Base-by-base conservation (phyloP, 2,797 vertebrate genomes). In the Falco berigora region DNA sequence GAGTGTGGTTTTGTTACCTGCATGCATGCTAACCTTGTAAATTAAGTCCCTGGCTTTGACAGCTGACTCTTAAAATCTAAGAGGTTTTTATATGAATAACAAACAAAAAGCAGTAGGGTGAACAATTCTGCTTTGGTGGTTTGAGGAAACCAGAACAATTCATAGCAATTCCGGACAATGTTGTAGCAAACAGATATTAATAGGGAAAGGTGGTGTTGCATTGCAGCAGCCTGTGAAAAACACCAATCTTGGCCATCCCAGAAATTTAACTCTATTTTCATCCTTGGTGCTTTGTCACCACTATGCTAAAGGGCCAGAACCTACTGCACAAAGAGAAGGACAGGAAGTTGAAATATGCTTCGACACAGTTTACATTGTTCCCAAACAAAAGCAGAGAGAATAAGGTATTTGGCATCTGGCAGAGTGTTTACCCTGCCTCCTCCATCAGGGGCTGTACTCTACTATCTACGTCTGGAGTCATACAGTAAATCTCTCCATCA, bases 61-160 rank as follows among this genome's bases (percentile, higher is more conserved):
- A 90, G 56, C 46, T 95, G 40, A 55, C 38, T 84, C 40, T 34
- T 67, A 20, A 2, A 18, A 96, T 49, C 38, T 47, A 67, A 52
- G 36, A 77, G 44, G 58, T 56, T 88, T 52, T 71, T 87, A 53
- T 23, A 68, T 0, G 9, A 86, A 66, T 61, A 95, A 80, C 28
- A 91, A 93, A 83, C 64, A 93, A 83, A 83, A 91, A 89, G 16
- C 78, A 87, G 77, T 14, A 68, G 25, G 49, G 61, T 76, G 82
- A 84, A 88, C 4, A 9, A 27, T 77, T 79, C 71, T 93, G 67
- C 77, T 92, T 76, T 64, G 64, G 80, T 28, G 28, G 20, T 47
- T 77, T 77, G 74, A 90, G 91, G 77, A 75, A 96, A 86, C 19
- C 47, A 89, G 75, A 94, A 87, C 63, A 95, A 88, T 58, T 87